Base-by-base conservation (phyloP, 2,113 vertebrate genomes). In the Menura novaehollandiae region DNA sequence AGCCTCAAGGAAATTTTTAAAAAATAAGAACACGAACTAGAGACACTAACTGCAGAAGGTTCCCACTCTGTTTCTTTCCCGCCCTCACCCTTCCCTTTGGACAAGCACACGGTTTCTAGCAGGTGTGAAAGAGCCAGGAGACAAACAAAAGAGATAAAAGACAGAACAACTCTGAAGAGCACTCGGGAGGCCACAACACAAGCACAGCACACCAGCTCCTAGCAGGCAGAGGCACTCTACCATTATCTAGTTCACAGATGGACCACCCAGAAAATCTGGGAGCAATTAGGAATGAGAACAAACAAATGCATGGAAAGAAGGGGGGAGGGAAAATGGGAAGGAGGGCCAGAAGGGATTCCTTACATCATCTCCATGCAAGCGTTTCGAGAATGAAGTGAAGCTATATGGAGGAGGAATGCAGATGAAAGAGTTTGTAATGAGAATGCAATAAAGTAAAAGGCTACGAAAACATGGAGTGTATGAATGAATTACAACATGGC, bases 221-320 rank as follows among this genome's bases (percentile, higher is more conserved):
- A 85, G 85, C 71, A 91, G 94, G 95, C 97, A 96, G 94, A 95
- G 94, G 91, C 96, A 81, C 81, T 93, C 91, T 75, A 86, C 97
- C 90, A 93, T 97, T 98, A 97, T 98, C 97, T 98, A 97, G 90
- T 96, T 96, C 92, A 94, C 97, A 98, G 97, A 97, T 95, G 97
- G 98, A 98, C 98, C 98, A 98, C 98, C 97, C 98, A 98, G 97
- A 96, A 96, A 98, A 98, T 85, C 97, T 97, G 98, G 95, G 95
- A 97, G 95, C 95, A 97, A 95, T 97, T 93, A 98, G 93, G 68
- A 97, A 88, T 55, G 85, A 97, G 95, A 96, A 93, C 93, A 98
- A 97, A 93, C 97, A 97, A 97, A 94, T 83, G 35, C 60, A 60
- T 63, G 87, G 67, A 44, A 88, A 92, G 91, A 85, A 91, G 47